Evolutionary conservation across 2,113 vertebrate genomes (phyloP).

Genomic region (Plecotus auritus): DNA sequence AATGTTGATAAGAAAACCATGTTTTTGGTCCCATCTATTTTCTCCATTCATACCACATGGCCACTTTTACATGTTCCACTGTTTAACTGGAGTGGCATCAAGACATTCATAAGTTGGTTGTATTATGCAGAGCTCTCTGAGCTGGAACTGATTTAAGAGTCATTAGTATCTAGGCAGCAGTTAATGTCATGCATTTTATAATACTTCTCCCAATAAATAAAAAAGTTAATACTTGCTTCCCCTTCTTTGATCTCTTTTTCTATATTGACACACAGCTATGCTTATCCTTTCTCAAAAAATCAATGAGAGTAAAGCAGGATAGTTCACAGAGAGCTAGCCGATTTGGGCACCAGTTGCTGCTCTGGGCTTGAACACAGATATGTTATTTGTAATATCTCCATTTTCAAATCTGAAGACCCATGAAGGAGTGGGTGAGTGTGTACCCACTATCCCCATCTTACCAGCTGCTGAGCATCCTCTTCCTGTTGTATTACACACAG

Average conservation of each 20-base stretch:
- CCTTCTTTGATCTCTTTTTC: background rate
- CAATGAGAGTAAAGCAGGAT: background rate
- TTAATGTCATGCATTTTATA: background rate
- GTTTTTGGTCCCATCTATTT: background rate
- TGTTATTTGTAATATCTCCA: background rate
- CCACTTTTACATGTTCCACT: background rate
- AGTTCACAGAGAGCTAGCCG: background rate
- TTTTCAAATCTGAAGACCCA: background rate
- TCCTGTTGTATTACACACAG: background rate
- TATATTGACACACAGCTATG: background rate
- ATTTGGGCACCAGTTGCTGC: background rate
- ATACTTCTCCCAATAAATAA: background rate
- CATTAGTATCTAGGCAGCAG: background rate
- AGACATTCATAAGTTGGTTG: background rate
- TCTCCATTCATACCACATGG: background rate
- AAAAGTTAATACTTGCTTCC: background rate
- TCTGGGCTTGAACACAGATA: background rate
- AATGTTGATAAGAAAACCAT: background rate
- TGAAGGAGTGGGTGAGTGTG: fast-evolving
- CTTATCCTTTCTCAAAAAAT: background rate
- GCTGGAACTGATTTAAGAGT: background rate
- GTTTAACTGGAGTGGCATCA: background rate
- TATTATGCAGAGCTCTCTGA: background rate
- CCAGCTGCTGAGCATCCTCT: background rate
- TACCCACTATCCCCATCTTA: background rate